A percentile compares a stretch with the other conserved stretches of the same genome.
phyloP scores from a whole-genome alignment of 2,113 vertebrate species.

The Benitochromis conjunctus region DNA sequence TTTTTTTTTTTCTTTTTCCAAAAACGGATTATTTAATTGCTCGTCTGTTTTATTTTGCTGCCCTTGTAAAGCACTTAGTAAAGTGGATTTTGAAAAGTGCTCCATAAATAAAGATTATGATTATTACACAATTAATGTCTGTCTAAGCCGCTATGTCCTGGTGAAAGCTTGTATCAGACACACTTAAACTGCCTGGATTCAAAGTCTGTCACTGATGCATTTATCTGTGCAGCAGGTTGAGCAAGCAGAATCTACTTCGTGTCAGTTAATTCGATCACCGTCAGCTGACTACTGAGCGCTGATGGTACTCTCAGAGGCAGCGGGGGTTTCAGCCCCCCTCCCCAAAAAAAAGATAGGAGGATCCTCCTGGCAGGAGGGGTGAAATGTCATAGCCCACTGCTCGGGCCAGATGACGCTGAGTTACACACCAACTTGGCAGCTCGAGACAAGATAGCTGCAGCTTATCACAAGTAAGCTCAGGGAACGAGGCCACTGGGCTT shows the following conservation, averaged over 20 bases:
- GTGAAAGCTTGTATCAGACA: neutral
- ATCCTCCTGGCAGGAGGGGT: slow-evolving; percentile 26
- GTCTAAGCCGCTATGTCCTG: neutral
- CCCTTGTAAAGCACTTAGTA: neutral
- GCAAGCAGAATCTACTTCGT: slow-evolving; percentile 44
- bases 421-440: slow-evolving; percentile 39
- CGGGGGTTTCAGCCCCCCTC: neutral
- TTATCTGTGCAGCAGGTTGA: slow-evolving; percentile 45
- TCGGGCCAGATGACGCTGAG: slow-evolving; percentile 47
- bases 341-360: slow-evolving; percentile 7
- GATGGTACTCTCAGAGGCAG: slow-evolving; percentile 36
- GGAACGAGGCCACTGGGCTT: slow-evolving; percentile 35
- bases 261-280: slow-evolving; percentile 53
- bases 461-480: slow-evolving; percentile 51
- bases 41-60: neutral
- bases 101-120: neutral
- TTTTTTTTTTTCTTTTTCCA: neutral
- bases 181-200: slow-evolving; percentile 5
- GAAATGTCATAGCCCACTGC: slow-evolving; percentile 51
- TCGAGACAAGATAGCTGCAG: slow-evolving; percentile 43
- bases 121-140: slow-evolving; percentile 1
- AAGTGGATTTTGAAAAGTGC: neutral
- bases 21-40: neutral
- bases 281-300: slow-evolving; percentile 40
- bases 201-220: slow-evolving; percentile 29